Conservation (phyloP, 2,888 invertebrate genomes). For the Perithous albicinctus region DNA sequence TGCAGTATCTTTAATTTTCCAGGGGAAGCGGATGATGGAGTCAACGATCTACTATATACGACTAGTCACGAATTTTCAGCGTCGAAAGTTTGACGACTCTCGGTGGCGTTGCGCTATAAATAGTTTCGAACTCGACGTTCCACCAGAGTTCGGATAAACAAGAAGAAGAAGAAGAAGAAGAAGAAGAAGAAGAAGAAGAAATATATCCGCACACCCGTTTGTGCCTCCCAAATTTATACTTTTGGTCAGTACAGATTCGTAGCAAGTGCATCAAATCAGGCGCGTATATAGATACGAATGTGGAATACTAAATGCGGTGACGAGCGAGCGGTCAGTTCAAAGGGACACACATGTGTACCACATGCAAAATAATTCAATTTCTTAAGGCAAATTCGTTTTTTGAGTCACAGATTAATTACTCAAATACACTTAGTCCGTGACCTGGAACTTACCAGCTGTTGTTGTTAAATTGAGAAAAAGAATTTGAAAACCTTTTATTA, state of each 20-base stretch:
- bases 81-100: conserved; percentile 47
- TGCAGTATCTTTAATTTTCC: background rate
- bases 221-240: conserved; percentile 20
- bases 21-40: background rate
- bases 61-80: conserved; percentile 26
- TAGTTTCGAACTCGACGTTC: conserved; percentile 36
- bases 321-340: conserved; percentile 15
- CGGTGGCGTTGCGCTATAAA: conserved; percentile 44
- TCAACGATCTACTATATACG: conserved; percentile 30
- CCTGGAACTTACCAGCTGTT: no score
- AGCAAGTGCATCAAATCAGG: conserved; percentile 34
- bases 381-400: no score
- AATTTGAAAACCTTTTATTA: no score
- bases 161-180: no score
- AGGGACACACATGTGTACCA: background rate
- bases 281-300: conserved; percentile 17
- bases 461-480: no score
- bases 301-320: conserved; percentile 44
- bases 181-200: conserved; percentile 42
- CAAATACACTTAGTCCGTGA: background rate
- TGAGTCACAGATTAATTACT: background rate
- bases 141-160: conserved; percentile 45
- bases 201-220: conserved; percentile 1
- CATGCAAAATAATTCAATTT: no score
- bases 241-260: conserved; percentile 10